Base-by-base conservation (phyloP, 2,888 invertebrate species). In the Metacarcinus magister region DNA sequence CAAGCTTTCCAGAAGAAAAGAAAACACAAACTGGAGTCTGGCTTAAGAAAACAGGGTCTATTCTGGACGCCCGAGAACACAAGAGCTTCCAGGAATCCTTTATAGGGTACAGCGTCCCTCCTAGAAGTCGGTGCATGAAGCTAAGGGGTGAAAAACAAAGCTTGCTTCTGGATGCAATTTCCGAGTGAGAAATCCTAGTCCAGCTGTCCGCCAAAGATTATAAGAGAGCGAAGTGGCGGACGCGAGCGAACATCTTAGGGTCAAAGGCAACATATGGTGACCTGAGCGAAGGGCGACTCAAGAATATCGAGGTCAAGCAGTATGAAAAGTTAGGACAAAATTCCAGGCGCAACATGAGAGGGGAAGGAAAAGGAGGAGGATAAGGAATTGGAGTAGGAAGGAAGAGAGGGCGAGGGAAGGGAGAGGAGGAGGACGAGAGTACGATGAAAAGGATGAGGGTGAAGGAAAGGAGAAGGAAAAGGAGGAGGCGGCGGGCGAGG, bases 271-370 rank as follows among this genome's bases (percentile, higher is more conserved):
- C 87, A 87, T 39, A 87, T 39, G 10, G 32, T 87, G 87, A 87
- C 39, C 87, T 39, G 13, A 23, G 32, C 46, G 92, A 92, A 54
- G 16, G 92, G 43, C 28, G 92, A 44, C 5, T 7, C 46, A 46
- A 2, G 48, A 43, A 91, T 3, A 92, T 92, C 48, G 48, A 46
- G 19, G 48, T 48, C 44, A 92, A 28, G 92, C 87, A 87, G 87
- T 39, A 87, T 87, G 87, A 87, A 87, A 87, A 87, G 87, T 87
- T 87, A 92, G n/a, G 48, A 46, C 48, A n/a, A 48, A 92, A 92
- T 92, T 48, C 60, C 32, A 19, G 93, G 32, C 28, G 60, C 46
- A 60, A 48, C 19, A 39, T 23, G 94, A 94, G 94, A 94, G 82
- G 82, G 44, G 23, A 75, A 28, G 46, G 23, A 43, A 44, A 60